These are phyloP conservation scores for Ptilonorhynchus violaceus DNA, from an alignment of 2,113 vertebrate species.

Conservation along the genomic window DNA sequence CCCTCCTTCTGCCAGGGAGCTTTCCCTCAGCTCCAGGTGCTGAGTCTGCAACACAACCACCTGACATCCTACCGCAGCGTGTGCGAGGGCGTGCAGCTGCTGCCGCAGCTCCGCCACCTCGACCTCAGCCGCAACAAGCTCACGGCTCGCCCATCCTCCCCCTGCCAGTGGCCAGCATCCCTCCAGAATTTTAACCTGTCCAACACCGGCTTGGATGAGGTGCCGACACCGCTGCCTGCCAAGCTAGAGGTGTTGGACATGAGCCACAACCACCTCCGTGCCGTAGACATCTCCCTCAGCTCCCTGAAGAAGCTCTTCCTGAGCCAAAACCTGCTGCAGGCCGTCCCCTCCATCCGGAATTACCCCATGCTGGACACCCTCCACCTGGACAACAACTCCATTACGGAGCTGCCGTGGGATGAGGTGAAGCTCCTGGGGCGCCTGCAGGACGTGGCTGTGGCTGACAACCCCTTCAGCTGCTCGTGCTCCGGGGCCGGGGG, in stretches of 20 bases:
- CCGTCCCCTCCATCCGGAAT: not conserved
- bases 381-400: conserved; percentile 62
- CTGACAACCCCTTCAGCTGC: conserved; percentile 50
- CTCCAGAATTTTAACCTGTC: conserved; percentile 66
- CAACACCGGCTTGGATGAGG: conserved; percentile 1
- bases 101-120: not conserved
- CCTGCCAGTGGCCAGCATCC: conserved; percentile 61
- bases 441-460: not conserved
- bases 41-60: conserved; percentile 52
- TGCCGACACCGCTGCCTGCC: conserved; percentile 50
- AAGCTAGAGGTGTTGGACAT: conserved; percentile 63
- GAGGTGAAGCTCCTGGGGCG: not conserved
- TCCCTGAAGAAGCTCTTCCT: conserved; percentile 52
- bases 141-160: not conserved
- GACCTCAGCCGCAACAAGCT: conserved; percentile 75
- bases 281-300: conserved; percentile 13
- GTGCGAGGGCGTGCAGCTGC: conserved; percentile 18
- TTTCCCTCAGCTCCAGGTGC: conserved; percentile 56
- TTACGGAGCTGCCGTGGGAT: not conserved
- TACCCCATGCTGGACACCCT: conserved; percentile 51
- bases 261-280: conserved; percentile 54
- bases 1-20: conserved; percentile 49
- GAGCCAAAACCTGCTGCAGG: conserved; percentile 57
- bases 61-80: conserved; percentile 7
- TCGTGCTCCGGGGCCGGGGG: not conserved